A percentile compares a stretch with the other conserved stretches of the same genome.
Conservation (phyloP, 2,113 vertebrate species). For the Pipra filicauda region DNA sequence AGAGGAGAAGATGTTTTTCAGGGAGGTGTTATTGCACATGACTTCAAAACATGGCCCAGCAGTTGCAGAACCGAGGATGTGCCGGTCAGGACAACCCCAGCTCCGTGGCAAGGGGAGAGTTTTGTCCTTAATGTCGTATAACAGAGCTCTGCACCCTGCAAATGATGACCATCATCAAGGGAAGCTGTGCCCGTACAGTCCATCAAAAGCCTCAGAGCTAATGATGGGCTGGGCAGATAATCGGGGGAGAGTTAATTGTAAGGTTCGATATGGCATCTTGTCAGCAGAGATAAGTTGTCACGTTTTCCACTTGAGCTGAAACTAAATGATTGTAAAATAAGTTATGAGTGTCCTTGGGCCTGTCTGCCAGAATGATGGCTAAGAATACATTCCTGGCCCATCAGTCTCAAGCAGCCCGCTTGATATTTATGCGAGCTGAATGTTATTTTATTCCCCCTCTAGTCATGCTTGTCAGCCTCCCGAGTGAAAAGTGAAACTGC, state of each 20-base stretch:
- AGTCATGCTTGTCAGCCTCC: constrained; percentile 92
- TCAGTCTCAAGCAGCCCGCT: constrained; percentile 77
- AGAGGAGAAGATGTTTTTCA: not conserved
- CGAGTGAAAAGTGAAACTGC: constrained; percentile 82
- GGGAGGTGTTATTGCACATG: not conserved
- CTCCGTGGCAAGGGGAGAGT: not conserved
- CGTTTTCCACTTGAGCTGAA: constrained; percentile 99
- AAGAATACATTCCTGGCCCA: constrained; percentile 83
- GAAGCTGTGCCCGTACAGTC: constrained; percentile 51
- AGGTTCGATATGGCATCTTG: constrained; percentile 91
- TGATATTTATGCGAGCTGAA: constrained; percentile 96
- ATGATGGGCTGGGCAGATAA: constrained; percentile 89
- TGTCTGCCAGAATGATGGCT: constrained; percentile 85
- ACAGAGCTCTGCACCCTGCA: constrained; percentile 50
- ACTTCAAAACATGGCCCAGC: not conserved
- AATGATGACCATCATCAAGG: constrained; percentile 27
- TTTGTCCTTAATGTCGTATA: not conserved
- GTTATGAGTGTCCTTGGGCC: constrained; percentile 99
- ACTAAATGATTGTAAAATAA: constrained; percentile 99
- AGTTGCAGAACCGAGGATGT: not conserved
- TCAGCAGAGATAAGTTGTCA: constrained; percentile 99
- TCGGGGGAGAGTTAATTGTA: constrained; percentile 91
- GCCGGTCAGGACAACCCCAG: not conserved
- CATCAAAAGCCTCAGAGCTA: constrained; percentile 72
- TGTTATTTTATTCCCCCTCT: constrained; percentile 97